Evolutionary conservation across 2,888 invertebrate genomes (phyloP).

Genomic region (Stenchaetothrips biformis): DNA sequence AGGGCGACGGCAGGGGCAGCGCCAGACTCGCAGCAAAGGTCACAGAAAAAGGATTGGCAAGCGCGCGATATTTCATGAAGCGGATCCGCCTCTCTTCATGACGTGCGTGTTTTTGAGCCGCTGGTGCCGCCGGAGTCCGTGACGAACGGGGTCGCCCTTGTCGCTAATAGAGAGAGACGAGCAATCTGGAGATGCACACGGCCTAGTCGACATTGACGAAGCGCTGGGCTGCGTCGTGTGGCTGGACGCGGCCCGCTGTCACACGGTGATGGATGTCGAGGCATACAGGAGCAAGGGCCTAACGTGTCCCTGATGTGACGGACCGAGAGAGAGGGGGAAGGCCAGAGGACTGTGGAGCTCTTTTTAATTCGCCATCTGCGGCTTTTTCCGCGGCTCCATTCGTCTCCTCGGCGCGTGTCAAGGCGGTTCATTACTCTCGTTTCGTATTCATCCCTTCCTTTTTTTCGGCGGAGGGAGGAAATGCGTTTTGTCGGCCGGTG

Average conservation of each 20-base stretch:
- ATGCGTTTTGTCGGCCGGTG: slow-evolving; percentile 15
- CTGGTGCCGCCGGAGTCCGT: too few species aligned
- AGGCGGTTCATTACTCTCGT: slow-evolving; percentile 17
- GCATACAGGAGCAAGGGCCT: not conserved
- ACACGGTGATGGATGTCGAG: slow-evolving; percentile 12
- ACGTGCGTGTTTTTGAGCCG: too few species aligned
- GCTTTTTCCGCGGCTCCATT: not conserved
- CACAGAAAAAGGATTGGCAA: too few species aligned
- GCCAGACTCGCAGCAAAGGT: too few species aligned
- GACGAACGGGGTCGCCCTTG: too few species aligned
- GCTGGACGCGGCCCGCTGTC: not conserved
- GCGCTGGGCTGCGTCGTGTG: not conserved
- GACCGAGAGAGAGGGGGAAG: not conserved
- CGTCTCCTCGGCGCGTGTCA: slow-evolving; percentile 2
- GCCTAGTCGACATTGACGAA: slow-evolving; percentile 2
- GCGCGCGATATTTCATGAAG: too few species aligned
- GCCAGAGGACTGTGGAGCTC: not conserved
- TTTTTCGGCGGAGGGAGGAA: not conserved
- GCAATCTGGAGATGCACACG: slow-evolving; percentile 13
- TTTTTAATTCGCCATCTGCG: not conserved
- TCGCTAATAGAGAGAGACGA: slow-evolving; percentile 15
- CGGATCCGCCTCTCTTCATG: too few species aligned
- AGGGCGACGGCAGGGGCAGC: too few species aligned
- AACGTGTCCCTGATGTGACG: not conserved
- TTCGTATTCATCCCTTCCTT: slow-evolving; percentile 4